These are phyloP conservation scores for Lithobates sylvaticus DNA, from an alignment of 2,797 vertebrate genomes.

Conservation along the genomic window DNA sequence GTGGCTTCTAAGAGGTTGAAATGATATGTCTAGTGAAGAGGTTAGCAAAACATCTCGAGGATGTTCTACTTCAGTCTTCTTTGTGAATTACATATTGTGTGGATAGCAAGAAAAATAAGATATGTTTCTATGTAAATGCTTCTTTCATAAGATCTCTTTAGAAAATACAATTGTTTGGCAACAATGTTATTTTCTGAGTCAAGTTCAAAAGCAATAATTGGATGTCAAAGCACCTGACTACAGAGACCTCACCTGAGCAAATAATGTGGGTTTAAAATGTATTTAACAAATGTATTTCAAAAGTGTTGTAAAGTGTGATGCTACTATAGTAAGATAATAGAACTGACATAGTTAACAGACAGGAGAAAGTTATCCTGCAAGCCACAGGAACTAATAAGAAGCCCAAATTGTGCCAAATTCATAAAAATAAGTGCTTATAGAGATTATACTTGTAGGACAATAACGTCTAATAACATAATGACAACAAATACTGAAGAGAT, in stretches of 20 bases:
- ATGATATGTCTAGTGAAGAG: conserved; percentile 48
- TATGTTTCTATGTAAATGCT: conserved; percentile 49
- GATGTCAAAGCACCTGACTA: conserved; percentile 24
- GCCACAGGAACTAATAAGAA: neutral
- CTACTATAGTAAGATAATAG: conserved; percentile 34
- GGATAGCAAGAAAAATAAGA: conserved; percentile 32
- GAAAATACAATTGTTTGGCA: conserved; percentile 34
- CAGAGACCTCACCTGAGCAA: conserved; percentile 33
- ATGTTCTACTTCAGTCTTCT: conserved; percentile 32
- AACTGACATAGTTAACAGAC: conserved; percentile 48
- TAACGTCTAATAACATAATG: neutral
- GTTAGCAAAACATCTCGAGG: conserved; percentile 21
- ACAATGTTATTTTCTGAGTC: conserved; percentile 42
- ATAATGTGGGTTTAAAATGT: conserved; percentile 39
- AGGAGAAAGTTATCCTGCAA: conserved; percentile 16
- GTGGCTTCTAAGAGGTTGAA: conserved; percentile 28
- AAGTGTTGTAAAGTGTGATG: conserved; percentile 48
- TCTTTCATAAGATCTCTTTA: conserved; percentile 29
- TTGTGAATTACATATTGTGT: conserved; percentile 44
- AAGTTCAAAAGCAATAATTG: conserved; percentile 50
- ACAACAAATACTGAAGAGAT: conserved; percentile 47
- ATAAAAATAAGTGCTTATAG: conserved; percentile 21
- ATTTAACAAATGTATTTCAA: neutral
- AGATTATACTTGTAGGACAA: conserved; percentile 7
- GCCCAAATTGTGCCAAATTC: conserved; percentile 4